Percentiles rank a stretch among this genome's conserved stretches.
Conservation (phyloP, 2,113 vertebrate genomes). For the Sturnira hondurensis region DNA sequence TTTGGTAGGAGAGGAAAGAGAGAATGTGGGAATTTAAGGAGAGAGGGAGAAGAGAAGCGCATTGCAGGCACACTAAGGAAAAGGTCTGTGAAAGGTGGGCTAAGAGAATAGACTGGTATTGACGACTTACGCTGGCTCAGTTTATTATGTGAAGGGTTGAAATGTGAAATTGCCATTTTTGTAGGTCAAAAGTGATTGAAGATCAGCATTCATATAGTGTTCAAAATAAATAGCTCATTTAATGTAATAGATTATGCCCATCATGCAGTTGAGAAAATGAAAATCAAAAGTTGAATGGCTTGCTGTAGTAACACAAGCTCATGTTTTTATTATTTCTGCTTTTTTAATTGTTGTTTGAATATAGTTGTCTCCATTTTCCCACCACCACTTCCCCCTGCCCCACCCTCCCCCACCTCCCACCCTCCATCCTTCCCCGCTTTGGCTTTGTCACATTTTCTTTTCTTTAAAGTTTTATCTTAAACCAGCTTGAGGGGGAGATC, state of each 20-base stretch:
- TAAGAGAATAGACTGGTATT: background rate
- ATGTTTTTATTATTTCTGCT: background rate
- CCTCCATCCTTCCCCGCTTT: too few species aligned
- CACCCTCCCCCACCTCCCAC: too few species aligned
- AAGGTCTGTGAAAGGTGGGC: rapidly evolving
- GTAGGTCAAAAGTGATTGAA: background rate
- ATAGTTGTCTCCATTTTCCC: too few species aligned
- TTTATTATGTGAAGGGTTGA: background rate
- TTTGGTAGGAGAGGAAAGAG: background rate
- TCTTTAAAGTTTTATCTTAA: background rate
- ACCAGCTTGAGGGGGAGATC: background rate
- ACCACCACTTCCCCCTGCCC: too few species aligned
- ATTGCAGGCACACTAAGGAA: background rate
- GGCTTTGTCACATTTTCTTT: background rate
- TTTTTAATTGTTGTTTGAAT: too few species aligned
- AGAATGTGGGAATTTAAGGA: background rate
- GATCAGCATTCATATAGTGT: background rate
- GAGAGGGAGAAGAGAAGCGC: background rate
- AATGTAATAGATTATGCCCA: background rate
- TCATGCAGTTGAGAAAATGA: background rate
- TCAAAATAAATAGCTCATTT: background rate
- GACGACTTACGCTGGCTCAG: background rate
- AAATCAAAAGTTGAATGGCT: background rate
- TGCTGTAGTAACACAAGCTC: background rate
- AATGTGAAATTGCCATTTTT: background rate